Evolutionary conservation across 1,140 invertebrate species (phyloP).

Genomic region (Hylyphantes graminicola): DNA sequence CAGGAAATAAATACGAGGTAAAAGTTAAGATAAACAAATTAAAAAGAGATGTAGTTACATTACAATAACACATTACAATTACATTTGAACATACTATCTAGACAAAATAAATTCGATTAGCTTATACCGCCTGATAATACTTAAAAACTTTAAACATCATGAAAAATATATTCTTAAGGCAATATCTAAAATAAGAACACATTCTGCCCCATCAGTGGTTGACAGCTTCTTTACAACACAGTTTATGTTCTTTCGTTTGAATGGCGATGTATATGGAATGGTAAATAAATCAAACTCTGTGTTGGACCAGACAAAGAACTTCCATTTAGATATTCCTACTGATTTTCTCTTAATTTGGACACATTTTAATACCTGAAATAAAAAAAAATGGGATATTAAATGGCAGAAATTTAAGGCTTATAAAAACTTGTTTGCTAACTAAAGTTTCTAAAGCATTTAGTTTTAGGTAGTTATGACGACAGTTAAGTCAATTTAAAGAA

Average conservation of each 20-base stretch:
- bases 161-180: conserved; percentile 31
- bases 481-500: no score
- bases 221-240: neutral
- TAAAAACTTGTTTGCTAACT: no score
- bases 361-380: neutral
- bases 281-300: conserved; percentile 45
- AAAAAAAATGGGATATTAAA: neutral
- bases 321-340: no score
- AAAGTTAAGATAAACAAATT: no score
- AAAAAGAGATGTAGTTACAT: no score
- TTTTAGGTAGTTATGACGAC: no score
- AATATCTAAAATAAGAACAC: conserved; percentile 27
- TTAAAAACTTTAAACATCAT: conserved; percentile 9
- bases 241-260: conserved; percentile 8
- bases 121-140: no score
- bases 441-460: no score
- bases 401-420: neutral
- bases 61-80: no score
- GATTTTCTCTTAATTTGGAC: neutral
- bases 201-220: neutral
- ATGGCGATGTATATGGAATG: conserved; percentile 46
- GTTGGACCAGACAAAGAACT: conserved; percentile 31
- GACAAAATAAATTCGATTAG: no score
- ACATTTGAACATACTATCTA: no score
- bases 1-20: no score